These are phyloP conservation scores for Pogonocichla stellata DNA, from an alignment of 2,113 vertebrate genomes.

Conservation along the genomic window DNA sequence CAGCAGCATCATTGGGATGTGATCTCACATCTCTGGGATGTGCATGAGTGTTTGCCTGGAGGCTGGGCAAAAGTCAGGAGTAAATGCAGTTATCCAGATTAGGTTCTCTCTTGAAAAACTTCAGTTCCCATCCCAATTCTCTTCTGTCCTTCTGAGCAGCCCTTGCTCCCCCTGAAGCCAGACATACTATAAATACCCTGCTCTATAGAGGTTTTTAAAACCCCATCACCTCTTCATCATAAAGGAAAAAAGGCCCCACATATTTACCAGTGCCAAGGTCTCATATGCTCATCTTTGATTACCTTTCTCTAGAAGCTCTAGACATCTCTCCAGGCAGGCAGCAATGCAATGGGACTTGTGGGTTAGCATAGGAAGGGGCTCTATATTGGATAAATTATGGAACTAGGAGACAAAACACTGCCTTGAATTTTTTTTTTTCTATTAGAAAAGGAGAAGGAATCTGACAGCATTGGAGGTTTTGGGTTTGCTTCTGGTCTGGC, in stretches of 20 bases:
- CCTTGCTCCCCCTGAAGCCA: not conserved
- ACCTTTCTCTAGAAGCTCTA: not conserved
- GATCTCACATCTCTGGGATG: not conserved
- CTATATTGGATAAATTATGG: not conserved
- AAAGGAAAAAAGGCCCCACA: not conserved
- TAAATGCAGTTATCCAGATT: not conserved
- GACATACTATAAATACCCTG: not conserved
- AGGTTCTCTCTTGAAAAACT: not conserved
- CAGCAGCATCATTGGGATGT: not conserved
- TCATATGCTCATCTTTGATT: not conserved
- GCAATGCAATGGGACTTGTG: rapidly evolving
- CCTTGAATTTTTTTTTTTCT: not conserved
- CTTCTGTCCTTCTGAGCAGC: not conserved
- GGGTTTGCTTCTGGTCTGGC: not conserved
- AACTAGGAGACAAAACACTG: not conserved
- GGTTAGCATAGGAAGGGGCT: not conserved
- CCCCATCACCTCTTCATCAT: not conserved
- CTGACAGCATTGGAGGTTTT: not conserved
- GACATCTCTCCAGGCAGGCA: not conserved
- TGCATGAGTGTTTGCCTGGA: not conserved
- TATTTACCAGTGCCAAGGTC: not conserved
- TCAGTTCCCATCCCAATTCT: not conserved
- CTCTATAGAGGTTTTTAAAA: not conserved
- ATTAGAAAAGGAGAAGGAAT: not conserved
- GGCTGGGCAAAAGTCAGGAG: not conserved